Evolutionary conservation across 2,113 vertebrate species (phyloP).

Genomic region (Chascanopsetta lugubris): DNA sequence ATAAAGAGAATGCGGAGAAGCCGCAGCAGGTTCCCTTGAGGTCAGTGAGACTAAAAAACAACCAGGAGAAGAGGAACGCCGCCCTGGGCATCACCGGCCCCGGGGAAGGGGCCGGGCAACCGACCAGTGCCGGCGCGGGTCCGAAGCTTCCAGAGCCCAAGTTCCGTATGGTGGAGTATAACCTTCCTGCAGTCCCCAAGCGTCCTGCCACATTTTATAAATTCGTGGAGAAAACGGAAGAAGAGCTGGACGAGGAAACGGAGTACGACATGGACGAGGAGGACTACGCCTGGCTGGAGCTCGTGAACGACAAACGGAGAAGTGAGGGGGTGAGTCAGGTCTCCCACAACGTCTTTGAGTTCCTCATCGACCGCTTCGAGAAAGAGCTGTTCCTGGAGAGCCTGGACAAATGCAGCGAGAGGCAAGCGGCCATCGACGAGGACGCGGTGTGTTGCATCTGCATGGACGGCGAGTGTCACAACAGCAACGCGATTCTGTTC

Average conservation of each 20-base stretch:
- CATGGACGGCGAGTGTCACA: conserved; percentile 94
- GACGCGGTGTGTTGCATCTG: conserved; percentile 97
- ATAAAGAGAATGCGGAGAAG: conserved; percentile 95
- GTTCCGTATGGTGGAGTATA: conserved; percentile 93
- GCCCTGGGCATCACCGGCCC: conserved; percentile 78
- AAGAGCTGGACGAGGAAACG: conserved; percentile 95
- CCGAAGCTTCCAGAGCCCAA: conserved; percentile 86
- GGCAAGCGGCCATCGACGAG: conserved; percentile 89
- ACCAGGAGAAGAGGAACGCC: conserved; percentile 88
- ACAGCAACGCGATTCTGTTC: conserved; percentile 97
- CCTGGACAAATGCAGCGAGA: conserved; percentile 87
- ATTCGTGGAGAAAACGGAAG: conserved; percentile 90
- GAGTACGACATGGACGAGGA: conserved; percentile 99
- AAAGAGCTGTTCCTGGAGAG: conserved; percentile 93
- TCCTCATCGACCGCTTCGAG: conserved; percentile 96
- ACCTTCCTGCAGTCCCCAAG: conserved; percentile 90
- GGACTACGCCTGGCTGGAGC: conserved; percentile 96
- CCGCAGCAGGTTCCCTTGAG: conserved; percentile 85
- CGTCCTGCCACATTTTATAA: conserved; percentile 88
- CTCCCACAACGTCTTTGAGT: conserved; percentile 95
- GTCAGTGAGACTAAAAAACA: conserved; percentile 89
- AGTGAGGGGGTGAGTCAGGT: conserved; percentile 90
- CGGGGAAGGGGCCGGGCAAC: conserved; percentile 70
- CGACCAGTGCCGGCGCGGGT: conserved; percentile 72
- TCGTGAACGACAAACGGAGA: conserved; percentile 91